Base-by-base conservation (phyloP, 2,888 invertebrate genomes). In the Acleris cristana region DNA sequence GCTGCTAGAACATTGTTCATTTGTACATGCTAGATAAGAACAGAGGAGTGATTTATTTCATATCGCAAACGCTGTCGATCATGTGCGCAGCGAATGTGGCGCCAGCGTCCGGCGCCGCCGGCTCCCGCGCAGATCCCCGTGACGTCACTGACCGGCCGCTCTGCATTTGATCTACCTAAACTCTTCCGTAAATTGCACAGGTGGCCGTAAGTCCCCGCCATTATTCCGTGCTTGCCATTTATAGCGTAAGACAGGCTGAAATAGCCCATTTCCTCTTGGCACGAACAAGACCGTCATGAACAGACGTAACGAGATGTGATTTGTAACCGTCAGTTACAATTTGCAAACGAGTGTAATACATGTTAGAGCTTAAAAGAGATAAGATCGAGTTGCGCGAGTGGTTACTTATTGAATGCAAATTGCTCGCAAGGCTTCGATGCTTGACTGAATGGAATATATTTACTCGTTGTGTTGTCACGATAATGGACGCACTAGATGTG, bases 51-150 rank as follows among this genome's bases (percentile, higher is more conserved):
- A 86, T 87, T 89, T 89, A 89, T 88, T 86, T 86, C 74, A 74
- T 83, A 81, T 80, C 82, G 82, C 78, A 76, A 74, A 81, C 78
- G 71, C 76, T 78, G 80, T 84, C 78, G 80, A 86, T 89, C 90
- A 90, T 87, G 86, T 91, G 91, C 82, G 78, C 81, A 80, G 85
- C 90, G 89, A 90, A 88, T 90, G 85, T 86, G 88, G 87, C 88
- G 90, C 87, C 89, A 79, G 74, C 78, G 76, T 76, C 74, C 79
- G 80, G 26, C 79, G 80, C 77, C 79, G 74, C 79, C 78, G 82
- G 81, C 86, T 85, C 83, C 84, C 79, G 84, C 80, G 81, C 84
- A 81, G 80, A 78, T 76, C 72, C 71, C 73, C 73, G 71, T 89
- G 87, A 88, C 89, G 87, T 87, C 87, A 88, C 73, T 69, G 70